Evolutionary conservation across 2,797 vertebrate genomes (phyloP), one percentile per base, ranked within the genome.

Genomic region (Trachurus trachurus): DNA sequence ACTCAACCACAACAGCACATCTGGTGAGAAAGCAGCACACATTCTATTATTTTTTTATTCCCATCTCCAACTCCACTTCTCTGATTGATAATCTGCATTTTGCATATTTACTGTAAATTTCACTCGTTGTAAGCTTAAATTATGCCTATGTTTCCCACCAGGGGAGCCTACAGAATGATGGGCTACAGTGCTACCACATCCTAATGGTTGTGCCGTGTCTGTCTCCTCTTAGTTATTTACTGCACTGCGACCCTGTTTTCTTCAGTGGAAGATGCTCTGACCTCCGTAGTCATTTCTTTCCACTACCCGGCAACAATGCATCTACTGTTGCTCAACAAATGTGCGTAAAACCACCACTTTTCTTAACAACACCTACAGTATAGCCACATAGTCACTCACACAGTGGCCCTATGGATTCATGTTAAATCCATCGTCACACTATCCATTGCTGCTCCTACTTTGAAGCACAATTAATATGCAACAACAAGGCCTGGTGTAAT

Each of bases 381-480:
- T 47, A 58, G 57, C 62, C 22, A 26, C 47, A 69, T 68, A 44
- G 39, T 69, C 73, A 58, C 26, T 78, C 58, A 69, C 47, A 62
- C 56, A 44, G 72, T 66, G 62, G 29, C 52, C 44, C 37, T 29
- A n/a, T n/a, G 73, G 22, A 78, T 77, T 85, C 65, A 76, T 59
- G 84, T 88, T 83, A 77, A 87, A 81, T 83, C 81, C 79, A 80
- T 80, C 61, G 67, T 70, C 71, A 58, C 53, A 67, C 60, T 53
- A 68, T 87, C 64, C 66, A 63, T 67, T 62, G 52, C 79, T 60
- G 76, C 73, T 72, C 61, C 57, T 39, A 75, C 85, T 89, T 75
- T 82, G 82, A 88, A 81, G 59, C 80, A 74, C 89, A 87, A 92
- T 93, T 92, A 92, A 90, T 87, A 90, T 87, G 84, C 82, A 80